Percentiles rank a stretch among this genome's conserved stretches.
phyloP scores from a whole-genome alignment of 2,113 vertebrate genomes.

The Phalacrocorax brasilianus region DNA sequence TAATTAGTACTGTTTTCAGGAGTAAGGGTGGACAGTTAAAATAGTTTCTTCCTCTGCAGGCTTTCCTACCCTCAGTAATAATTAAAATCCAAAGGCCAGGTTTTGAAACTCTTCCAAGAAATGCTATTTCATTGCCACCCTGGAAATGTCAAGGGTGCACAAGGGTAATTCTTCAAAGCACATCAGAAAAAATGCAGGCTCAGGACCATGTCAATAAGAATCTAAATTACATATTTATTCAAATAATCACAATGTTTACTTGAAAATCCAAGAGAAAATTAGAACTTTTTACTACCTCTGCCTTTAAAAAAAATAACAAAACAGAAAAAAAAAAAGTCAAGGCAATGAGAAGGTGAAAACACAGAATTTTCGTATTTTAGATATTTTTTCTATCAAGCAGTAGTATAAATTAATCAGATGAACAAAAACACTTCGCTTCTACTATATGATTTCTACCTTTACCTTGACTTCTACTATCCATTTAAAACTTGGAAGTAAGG shows the following conservation, averaged over 20 bases:
- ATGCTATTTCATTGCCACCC: neutral
- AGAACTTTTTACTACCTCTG: neutral
- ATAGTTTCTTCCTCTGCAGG: neutral
- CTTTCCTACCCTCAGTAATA: constrained; percentile 24
- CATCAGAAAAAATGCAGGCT: neutral
- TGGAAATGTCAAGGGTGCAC: constrained; percentile 38
- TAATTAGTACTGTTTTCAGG: constrained; percentile 23
- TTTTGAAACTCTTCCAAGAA: constrained; percentile 13
- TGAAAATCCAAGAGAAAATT: neutral
- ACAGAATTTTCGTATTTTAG: neutral
- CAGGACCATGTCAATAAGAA: neutral
- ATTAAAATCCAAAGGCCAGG: constrained; percentile 33
- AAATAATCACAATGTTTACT: neutral
- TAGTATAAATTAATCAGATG: neutral
- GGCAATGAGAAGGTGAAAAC: neutral
- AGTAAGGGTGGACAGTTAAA: neutral
- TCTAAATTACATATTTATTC: constrained; percentile 34
- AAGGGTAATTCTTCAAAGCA: constrained; percentile 17
- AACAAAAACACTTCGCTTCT: neutral
- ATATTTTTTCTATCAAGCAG: neutral
- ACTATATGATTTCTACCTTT: neutral
- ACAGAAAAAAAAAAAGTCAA: neutral
- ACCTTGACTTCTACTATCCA: neutral
- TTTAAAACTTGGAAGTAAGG: neutral
- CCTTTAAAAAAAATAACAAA: neutral